Conservation (phyloP, 2,888 invertebrate genomes). For the Hemistola chrysoprasaria region DNA sequence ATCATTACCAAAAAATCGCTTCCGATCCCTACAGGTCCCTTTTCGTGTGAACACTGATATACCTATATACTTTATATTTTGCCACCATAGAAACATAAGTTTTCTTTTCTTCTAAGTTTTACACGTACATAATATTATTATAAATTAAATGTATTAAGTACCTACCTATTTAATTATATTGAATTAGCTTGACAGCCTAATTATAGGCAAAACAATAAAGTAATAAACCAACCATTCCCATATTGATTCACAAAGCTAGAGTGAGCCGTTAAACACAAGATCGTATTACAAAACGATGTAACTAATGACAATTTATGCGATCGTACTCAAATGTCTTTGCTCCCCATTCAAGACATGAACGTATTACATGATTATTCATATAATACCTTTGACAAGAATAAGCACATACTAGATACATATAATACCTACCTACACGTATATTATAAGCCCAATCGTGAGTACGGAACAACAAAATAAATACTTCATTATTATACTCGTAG, state of each 20-base stretch:
- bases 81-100: constrained; percentile 2
- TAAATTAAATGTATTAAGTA: no score
- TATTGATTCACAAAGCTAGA: constrained; percentile 20
- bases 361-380: constrained; percentile 43
- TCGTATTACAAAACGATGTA: constrained; percentile 40
- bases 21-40: no score
- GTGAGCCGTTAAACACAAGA: constrained; percentile 30
- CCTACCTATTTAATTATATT: no score
- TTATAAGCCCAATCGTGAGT: constrained; percentile 43
- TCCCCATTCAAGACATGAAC: constrained; percentile 29
- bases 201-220: constrained; percentile 26
- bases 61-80: no score
- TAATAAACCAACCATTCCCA: constrained; percentile 20
- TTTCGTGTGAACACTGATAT: no score
- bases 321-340: constrained; percentile 45
- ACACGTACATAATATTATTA: no score
- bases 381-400: constrained; percentile 42
- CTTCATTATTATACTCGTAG: no score
- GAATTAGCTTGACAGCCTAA: constrained; percentile 14
- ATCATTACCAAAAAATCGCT: no score
- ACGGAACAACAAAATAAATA: no score
- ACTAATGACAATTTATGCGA: constrained; percentile 55
- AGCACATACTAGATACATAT: constrained; percentile 1
- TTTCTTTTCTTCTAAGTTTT: no score
- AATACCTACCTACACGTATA: constrained; percentile 40